Percentiles rank a stretch among this genome's conserved stretches.
Evolutionary conservation across 2,797 vertebrate genomes (phyloP).

Genomic region (Malurus leucopterus): DNA sequence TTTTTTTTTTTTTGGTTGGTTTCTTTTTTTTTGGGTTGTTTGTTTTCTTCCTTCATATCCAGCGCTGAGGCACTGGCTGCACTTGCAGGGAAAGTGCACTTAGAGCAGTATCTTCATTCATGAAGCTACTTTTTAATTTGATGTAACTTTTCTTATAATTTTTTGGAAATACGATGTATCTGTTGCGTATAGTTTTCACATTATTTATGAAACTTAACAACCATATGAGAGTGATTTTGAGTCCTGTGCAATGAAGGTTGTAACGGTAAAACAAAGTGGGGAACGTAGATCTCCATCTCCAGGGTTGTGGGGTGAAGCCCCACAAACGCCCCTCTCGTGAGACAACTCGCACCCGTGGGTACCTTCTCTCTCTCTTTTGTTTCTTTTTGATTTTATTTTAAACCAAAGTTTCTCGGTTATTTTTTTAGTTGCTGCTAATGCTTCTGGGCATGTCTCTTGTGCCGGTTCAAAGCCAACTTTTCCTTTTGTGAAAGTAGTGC

Average conservation of each 20-base stretch:
- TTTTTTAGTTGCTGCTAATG: slow-evolving; percentile 65
- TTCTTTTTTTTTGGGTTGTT: slow-evolving; percentile 21
- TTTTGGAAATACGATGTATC: slow-evolving; percentile 78
- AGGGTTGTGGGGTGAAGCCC: slow-evolving; percentile 17
- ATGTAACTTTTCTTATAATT: slow-evolving; percentile 76
- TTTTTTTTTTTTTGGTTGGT: neutral
- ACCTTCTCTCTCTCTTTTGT: slow-evolving; percentile 36
- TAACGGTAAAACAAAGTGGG: slow-evolving; percentile 43
- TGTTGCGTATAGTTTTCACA: slow-evolving; percentile 77
- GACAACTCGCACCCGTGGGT: slow-evolving; percentile 54
- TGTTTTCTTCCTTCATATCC: slow-evolving; percentile 69
- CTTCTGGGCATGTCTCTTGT: slow-evolving; percentile 42
- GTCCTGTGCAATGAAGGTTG: slow-evolving; percentile 76
- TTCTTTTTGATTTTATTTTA: slow-evolving; percentile 55
- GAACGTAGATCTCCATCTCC: slow-evolving; percentile 33
- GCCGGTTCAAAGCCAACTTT: neutral
- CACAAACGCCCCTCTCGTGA: slow-evolving; percentile 50
- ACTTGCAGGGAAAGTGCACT: slow-evolving; percentile 83
- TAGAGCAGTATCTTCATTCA: slow-evolving; percentile 81
- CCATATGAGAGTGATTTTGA: slow-evolving; percentile 72
- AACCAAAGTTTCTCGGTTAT: slow-evolving; percentile 71
- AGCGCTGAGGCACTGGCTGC: slow-evolving; percentile 75
- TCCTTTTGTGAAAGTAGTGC: slow-evolving; percentile 2
- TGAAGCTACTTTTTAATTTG: slow-evolving; percentile 83
- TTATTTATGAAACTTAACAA: slow-evolving; percentile 83